phyloP scores from a whole-genome alignment of 2,888 invertebrate species.

The Ochropleura leucogaster region DNA sequence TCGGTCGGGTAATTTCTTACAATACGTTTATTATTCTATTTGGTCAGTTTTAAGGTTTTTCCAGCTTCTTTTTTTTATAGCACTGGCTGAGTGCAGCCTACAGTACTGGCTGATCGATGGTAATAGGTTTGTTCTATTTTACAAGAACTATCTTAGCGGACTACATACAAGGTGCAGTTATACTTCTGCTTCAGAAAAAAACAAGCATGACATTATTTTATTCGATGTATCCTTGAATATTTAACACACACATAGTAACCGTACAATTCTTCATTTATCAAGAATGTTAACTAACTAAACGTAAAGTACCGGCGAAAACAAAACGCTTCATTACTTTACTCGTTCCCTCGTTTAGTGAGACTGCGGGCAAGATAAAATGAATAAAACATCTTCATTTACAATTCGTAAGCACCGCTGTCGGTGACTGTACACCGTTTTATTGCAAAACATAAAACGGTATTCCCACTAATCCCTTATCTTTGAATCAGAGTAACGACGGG shows the following conservation, averaged over 20 bases:
- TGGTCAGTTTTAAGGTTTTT: background rate
- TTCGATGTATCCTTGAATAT: slow-evolving; percentile 1
- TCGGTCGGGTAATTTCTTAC: background rate
- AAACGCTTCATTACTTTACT: slow-evolving; percentile 47
- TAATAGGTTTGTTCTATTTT: background rate
- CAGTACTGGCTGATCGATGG: background rate
- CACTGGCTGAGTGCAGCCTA: background rate
- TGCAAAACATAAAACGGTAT: slow-evolving; percentile 49
- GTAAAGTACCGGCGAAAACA: slow-evolving; percentile 13
- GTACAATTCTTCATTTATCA: slow-evolving; percentile 5
- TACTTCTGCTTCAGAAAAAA: background rate
- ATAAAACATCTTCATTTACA: slow-evolving; percentile 56
- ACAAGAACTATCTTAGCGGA: background rate
- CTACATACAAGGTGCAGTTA: background rate
- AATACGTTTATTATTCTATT: slow-evolving; percentile 1
- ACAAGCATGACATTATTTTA: background rate
- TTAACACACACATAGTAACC: background rate
- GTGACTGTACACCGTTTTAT: slow-evolving; percentile 43
- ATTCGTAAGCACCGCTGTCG: slow-evolving; percentile 40
- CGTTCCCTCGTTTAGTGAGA: slow-evolving; percentile 23
- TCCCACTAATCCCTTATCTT: slow-evolving; percentile 55
- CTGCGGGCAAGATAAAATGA: slow-evolving; percentile 42
- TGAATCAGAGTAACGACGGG: slow-evolving; percentile 43
- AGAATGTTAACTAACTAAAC: slow-evolving; percentile 19
- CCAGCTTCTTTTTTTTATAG: too few species aligned